Conservation (phyloP, 2,797 vertebrate species). For the Neosilurus mollespiculum region DNA sequence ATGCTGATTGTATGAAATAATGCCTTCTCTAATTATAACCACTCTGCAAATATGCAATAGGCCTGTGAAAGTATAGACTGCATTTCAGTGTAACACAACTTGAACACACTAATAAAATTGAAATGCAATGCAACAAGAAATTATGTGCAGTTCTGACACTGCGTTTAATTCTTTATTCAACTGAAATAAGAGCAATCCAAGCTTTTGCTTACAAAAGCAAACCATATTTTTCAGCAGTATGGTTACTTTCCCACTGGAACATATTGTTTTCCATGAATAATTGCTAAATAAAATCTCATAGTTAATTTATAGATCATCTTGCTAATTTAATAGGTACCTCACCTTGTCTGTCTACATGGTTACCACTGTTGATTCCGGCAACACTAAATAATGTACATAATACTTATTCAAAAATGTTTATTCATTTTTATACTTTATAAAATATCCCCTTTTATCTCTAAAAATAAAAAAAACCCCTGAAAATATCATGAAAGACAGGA, state of each 20-base stretch:
- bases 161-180: neutral
- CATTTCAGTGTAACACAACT: neutral
- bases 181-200: neutral
- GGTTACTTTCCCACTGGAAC: neutral
- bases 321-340: neutral
- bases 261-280: neutral
- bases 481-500: conserved; percentile 48
- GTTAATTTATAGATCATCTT: neutral
- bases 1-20: too few species aligned
- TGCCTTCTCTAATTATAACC: neutral
- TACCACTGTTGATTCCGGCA: neutral
- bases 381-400: neutral
- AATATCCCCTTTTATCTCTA: neutral
- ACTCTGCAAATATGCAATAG: neutral
- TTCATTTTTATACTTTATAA: neutral
- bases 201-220: neutral
- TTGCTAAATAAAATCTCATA: neutral
- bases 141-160: neutral
- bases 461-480: conserved; percentile 42
- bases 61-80: neutral
- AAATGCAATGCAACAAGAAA: neutral
- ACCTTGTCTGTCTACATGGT: neutral
- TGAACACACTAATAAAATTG: neutral
- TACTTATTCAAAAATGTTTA: neutral
- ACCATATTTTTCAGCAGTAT: neutral